Conservation (phyloP, 2,797 vertebrate genomes). For the Loris lydekkerianus region DNA sequence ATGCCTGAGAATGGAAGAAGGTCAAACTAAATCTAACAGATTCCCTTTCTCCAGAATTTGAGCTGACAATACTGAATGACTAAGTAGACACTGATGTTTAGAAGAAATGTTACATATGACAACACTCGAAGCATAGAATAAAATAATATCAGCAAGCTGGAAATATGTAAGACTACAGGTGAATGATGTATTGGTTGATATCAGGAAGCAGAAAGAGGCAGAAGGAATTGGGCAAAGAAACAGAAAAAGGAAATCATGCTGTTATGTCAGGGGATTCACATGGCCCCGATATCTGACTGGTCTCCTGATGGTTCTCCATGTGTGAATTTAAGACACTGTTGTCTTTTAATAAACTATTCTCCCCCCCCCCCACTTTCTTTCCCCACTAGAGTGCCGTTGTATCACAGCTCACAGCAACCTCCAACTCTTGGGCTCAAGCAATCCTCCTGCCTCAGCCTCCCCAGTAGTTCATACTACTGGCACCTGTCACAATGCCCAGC, state of each 20-base stretch:
- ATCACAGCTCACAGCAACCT: no score
- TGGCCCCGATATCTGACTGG: background rate
- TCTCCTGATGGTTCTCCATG: background rate
- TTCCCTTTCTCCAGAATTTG: background rate
- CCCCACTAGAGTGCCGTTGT: no score
- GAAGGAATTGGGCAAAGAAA: background rate
- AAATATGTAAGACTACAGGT: background rate
- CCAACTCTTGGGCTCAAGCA: no score
- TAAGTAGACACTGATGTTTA: background rate
- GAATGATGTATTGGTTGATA: background rate
- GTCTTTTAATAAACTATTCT: constrained; percentile 55
- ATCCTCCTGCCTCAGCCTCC: no score
- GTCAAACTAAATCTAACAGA: background rate
- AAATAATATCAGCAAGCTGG: background rate
- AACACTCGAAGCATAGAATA: background rate
- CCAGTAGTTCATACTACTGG: no score
- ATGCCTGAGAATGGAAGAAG: background rate
- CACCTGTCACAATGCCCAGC: no score
- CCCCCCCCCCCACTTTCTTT: no score
- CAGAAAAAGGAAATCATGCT: background rate
- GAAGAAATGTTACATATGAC: background rate
- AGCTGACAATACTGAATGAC: background rate
- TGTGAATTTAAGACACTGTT: background rate
- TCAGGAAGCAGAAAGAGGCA: background rate
- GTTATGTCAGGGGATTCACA: rapidly evolving